These are phyloP conservation scores for Caenorhabditis remanei DNA, from an alignment of 1,140 invertebrate species.

Conservation along the genomic window DNA sequence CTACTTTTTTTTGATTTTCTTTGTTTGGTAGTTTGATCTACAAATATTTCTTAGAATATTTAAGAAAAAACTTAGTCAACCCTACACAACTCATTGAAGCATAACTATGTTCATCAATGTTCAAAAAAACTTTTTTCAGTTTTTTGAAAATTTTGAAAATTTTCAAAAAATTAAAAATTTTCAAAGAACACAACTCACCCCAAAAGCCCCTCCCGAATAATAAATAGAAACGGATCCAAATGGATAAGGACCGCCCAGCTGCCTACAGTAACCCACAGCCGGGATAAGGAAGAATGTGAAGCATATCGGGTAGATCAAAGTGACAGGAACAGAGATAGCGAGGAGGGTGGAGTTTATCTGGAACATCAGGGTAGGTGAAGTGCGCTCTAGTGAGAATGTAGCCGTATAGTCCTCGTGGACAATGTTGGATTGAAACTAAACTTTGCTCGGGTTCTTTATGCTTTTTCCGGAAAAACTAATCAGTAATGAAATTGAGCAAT, in stretches of 20 bases:
- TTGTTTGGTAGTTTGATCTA: background rate
- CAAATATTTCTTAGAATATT: no score
- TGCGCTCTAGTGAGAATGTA: no score
- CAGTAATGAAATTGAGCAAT: background rate
- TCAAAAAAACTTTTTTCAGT: background rate
- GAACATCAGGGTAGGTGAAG: background rate
- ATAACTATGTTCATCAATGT: background rate
- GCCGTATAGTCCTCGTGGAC: no score
- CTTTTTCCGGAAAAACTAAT: background rate
- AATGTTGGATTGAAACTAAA: no score
- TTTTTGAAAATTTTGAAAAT: no score
- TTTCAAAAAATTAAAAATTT: background rate
- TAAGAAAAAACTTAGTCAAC: background rate
- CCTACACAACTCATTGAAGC: background rate
- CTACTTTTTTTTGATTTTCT: no score
- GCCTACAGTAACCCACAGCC: slow-evolving; percentile 42
- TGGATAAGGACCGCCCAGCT: slow-evolving; percentile 23
- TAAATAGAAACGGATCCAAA: slow-evolving; percentile 32
- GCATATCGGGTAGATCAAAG: slow-evolving; percentile 21
- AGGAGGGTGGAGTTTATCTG: background rate
- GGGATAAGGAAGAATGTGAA: slow-evolving; percentile 40
- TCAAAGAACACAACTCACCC: no score
- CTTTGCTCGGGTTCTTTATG: background rate
- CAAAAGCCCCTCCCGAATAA: slow-evolving; percentile 33
- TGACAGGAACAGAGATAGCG: background rate